Evolutionary conservation across 2,888 invertebrate species (phyloP).

Genomic region (Marasmarcha lunaedactyla): DNA sequence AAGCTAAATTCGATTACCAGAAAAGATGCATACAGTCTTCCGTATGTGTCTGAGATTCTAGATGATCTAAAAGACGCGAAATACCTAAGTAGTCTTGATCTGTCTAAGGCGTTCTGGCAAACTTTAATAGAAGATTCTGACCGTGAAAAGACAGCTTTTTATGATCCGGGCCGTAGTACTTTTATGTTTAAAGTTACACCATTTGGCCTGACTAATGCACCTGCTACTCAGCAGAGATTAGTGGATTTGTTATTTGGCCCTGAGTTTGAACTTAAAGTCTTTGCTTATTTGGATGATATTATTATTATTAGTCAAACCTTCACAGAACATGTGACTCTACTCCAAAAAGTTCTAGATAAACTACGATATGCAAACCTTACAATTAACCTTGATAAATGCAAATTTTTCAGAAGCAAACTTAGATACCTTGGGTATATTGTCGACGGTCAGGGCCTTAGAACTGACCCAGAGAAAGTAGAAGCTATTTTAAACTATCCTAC

Average conservation of each 20-base stretch:
- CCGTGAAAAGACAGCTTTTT: constrained; percentile 9
- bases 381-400: constrained; percentile 13
- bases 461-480: constrained; percentile 19
- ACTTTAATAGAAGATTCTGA: constrained; percentile 7
- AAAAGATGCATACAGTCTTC: constrained; percentile 14
- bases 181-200: constrained; percentile 2
- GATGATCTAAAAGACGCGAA: constrained; percentile 14
- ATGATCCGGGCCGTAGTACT: constrained; percentile 5
- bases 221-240: constrained; percentile 16
- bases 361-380: constrained; percentile 15
- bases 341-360: constrained; percentile 14
- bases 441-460: constrained; percentile 17
- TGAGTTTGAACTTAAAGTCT: constrained; percentile 16
- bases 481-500: constrained; percentile 17
- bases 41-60: constrained; percentile 15
- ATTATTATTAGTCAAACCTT: constrained; percentile 14
- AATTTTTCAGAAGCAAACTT: constrained; percentile 14
- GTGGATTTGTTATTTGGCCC: constrained; percentile 14
- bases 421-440: constrained; percentile 20
- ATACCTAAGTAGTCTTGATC: constrained; percentile 12
- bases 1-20: constrained; percentile 12
- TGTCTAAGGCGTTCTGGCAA: constrained; percentile 13
- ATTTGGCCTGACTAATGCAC: constrained; percentile 13
- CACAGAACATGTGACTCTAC: constrained; percentile 16
- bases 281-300: constrained; percentile 18